Evolutionary conservation across 1,140 invertebrate genomes (phyloP).

Genomic region (Caenorhabditis brenneri): DNA sequence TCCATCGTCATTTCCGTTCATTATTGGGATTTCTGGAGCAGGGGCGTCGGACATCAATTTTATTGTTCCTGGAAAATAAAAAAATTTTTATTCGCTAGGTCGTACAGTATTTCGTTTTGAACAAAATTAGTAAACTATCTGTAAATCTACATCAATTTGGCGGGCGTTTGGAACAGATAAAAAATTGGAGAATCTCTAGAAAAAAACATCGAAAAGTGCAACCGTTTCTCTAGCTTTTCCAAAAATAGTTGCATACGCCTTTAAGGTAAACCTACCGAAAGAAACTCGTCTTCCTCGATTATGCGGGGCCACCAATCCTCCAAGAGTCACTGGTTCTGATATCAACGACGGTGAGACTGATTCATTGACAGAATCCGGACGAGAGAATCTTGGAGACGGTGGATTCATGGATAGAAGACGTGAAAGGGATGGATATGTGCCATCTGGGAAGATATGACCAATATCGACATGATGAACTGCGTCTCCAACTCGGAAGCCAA

Average conservation of each 20-base stretch:
- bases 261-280: conserved; percentile 5
- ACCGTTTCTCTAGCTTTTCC: neutral
- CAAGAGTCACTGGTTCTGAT: conserved; percentile 19
- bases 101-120: neutral
- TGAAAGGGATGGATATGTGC: conserved; percentile 12
- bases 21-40: conserved; percentile 14
- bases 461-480: conserved; percentile 35
- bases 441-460: conserved; percentile 31
- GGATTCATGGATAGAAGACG: conserved; percentile 35
- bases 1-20: neutral
- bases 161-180: too few relatives aligned
- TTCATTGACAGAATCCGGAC: conserved; percentile 24
- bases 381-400: conserved; percentile 28
- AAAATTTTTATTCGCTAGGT: neutral
- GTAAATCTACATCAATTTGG: too few relatives aligned
- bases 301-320: conserved; percentile 17
- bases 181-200: too few relatives aligned
- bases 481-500: conserved; percentile 19
- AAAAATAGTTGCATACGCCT: neutral
- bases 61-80: neutral
- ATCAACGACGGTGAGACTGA: neutral
- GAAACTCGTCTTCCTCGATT: conserved; percentile 47
- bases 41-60: conserved; percentile 23
- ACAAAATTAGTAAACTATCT: too few relatives aligned
- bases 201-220: neutral